Conservation (phyloP, 1,140 invertebrate species). For the Bicyclus anynana region DNA sequence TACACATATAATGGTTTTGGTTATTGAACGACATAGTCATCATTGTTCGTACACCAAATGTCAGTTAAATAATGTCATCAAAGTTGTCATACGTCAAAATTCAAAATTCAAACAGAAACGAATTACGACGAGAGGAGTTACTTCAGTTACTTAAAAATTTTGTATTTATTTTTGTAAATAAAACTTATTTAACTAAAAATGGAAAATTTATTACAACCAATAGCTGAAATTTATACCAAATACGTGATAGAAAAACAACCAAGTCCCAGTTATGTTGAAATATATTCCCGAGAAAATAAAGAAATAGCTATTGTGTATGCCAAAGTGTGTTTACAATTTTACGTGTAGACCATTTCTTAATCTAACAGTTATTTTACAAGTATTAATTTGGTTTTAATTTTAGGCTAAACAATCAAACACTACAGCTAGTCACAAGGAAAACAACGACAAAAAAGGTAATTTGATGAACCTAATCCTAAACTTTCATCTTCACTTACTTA, state of each 20-base stretch:
- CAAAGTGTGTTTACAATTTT: slow-evolving; percentile 36
- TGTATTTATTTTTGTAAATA: not conserved
- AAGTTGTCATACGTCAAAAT: too few species aligned
- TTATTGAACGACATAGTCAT: too few species aligned
- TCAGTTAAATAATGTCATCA: too few species aligned
- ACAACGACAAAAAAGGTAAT: slow-evolving; percentile 24
- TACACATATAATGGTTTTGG: too few species aligned
- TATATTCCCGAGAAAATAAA: slow-evolving; percentile 51
- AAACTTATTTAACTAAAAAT: too few species aligned
- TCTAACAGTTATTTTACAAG: slow-evolving; percentile 6
- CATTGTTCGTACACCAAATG: too few species aligned
- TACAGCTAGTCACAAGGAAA: slow-evolving; percentile 4
- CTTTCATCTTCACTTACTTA: not conserved
- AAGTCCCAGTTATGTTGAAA: slow-evolving; percentile 62
- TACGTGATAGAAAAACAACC: slow-evolving; percentile 51
- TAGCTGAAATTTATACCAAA: slow-evolving; percentile 50
- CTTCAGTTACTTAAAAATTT: too few species aligned
- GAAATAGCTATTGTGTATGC: slow-evolving; percentile 57
- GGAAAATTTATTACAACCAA: slow-evolving; percentile 37
- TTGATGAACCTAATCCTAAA: not conserved
- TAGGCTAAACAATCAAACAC: slow-evolving; percentile 18
- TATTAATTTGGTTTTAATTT: slow-evolving; percentile 3
- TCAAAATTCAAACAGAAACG: too few species aligned
- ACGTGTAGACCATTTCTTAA: not conserved
- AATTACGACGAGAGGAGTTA: too few species aligned